Evolutionary conservation across 1,140 invertebrate genomes (phyloP).

Genomic region (Matsumurasca onukii): DNA sequence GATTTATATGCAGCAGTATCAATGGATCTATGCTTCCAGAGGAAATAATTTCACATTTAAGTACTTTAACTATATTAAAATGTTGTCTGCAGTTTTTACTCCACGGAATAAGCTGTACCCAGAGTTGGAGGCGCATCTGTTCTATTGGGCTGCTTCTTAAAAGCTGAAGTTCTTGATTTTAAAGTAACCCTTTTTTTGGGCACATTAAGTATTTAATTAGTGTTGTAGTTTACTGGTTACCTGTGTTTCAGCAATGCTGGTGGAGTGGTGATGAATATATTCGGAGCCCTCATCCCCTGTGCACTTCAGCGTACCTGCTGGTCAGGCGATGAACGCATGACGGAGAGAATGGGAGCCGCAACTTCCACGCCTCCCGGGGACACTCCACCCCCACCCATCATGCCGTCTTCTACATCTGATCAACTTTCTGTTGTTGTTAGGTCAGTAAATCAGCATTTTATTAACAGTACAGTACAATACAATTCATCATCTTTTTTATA

Average conservation of each 20-base stretch:
- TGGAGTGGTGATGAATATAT: conserved; percentile 41
- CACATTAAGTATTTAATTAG: too few relatives aligned
- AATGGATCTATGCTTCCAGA: too few relatives aligned
- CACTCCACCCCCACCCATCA: conserved; percentile 21
- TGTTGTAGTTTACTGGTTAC: not conserved
- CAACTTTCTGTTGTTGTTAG: conserved; percentile 34
- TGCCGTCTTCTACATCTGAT: conserved; percentile 34
- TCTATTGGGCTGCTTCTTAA: too few relatives aligned
- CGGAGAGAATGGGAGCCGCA: conserved; percentile 41
- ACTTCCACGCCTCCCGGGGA: conserved; percentile 38
- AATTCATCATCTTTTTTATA: not conserved
- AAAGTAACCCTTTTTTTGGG: too few relatives aligned
- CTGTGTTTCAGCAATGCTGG: conserved; percentile 23
- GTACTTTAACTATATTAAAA: too few relatives aligned
- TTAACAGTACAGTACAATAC: not conserved
- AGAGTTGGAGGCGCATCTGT: too few relatives aligned
- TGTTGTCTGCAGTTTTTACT: too few relatives aligned
- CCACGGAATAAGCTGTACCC: too few relatives aligned
- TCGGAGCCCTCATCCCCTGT: conserved; percentile 42
- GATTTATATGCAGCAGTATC: too few relatives aligned
- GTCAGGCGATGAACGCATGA: conserved; percentile 43
- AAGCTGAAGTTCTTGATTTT: too few relatives aligned
- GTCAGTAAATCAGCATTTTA: conserved; percentile 15
- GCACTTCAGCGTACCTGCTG: conserved; percentile 39
- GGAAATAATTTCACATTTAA: too few relatives aligned